phyloP scores from a whole-genome alignment of 2,113 vertebrate genomes.

The Ctenodactylus gundi region DNA sequence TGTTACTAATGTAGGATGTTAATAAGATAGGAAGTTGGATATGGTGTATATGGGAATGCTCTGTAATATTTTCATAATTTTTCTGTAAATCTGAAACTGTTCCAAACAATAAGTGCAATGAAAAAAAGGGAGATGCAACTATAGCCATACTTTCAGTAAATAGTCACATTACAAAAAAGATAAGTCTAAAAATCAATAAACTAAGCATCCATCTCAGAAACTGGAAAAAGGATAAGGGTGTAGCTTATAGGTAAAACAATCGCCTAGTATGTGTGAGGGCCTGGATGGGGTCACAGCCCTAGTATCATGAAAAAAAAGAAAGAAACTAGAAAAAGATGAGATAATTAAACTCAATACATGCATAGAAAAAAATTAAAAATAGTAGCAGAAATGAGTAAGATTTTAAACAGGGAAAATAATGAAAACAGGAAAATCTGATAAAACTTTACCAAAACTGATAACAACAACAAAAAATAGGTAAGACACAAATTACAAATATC shows the following conservation, averaged over 20 bases:
- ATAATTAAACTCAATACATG: not conserved
- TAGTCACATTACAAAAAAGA: not conserved
- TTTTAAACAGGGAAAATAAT: not conserved
- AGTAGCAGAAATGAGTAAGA: not conserved
- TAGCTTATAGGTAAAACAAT: not conserved
- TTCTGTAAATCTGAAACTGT: not conserved
- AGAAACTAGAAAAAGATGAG: not conserved
- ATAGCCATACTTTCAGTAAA: not conserved
- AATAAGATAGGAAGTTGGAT: not conserved
- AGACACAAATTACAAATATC: not conserved
- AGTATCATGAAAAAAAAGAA: not conserved
- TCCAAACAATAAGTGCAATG: not conserved
- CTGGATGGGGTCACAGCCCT: not conserved
- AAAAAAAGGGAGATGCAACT: not conserved
- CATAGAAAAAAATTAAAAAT: not conserved
- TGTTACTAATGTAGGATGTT: not conserved
- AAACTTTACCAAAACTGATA: not conserved
- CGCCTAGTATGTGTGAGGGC: not conserved
- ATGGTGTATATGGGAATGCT: not conserved
- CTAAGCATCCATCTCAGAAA: not conserved
- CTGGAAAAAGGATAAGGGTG: not conserved
- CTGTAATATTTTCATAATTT: not conserved
- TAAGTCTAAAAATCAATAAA: not conserved
- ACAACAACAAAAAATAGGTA: not conserved
- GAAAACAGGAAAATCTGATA: not conserved